phyloP scores from a whole-genome alignment of 2,113 vertebrate genomes.

The Ochotona princeps region DNA sequence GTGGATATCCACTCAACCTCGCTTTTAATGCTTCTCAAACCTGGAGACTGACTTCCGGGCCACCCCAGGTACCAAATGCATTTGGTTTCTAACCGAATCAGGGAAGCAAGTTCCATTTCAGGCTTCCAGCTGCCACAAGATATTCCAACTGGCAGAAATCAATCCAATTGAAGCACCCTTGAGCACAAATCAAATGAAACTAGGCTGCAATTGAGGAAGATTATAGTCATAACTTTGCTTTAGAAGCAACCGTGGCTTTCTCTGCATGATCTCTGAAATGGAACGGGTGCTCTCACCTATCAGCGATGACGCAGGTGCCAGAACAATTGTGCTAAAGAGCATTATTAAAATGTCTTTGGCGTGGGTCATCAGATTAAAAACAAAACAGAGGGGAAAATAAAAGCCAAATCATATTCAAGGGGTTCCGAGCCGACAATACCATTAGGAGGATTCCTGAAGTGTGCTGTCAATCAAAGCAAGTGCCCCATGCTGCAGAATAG shows the following conservation, averaged over 20 bases:
- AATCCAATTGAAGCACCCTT: slow-evolving; percentile 84
- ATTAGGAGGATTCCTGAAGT: slow-evolving; percentile 57
- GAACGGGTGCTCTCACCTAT: slow-evolving; percentile 74
- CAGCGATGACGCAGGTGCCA: slow-evolving; percentile 75
- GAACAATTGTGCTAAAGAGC: slow-evolving; percentile 79
- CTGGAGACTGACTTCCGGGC: slow-evolving; percentile 64
- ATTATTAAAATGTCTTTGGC: slow-evolving; percentile 81
- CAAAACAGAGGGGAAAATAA: slow-evolving; percentile 75
- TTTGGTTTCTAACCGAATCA: slow-evolving; percentile 80
- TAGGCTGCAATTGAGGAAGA: slow-evolving; percentile 84
- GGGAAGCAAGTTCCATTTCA: slow-evolving; percentile 74
- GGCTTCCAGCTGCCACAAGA: slow-evolving; percentile 82
- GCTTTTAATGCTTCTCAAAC: slow-evolving; percentile 53
- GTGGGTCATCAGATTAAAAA: slow-evolving; percentile 77
- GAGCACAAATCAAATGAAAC: slow-evolving; percentile 88
- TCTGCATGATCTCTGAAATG: slow-evolving; percentile 77
- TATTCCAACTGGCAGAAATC: slow-evolving; percentile 85
- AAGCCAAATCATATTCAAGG: slow-evolving; percentile 65
- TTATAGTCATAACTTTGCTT: slow-evolving; percentile 84
- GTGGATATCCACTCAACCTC: background rate
- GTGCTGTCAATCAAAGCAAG: slow-evolving; percentile 41
- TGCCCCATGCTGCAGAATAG: background rate
- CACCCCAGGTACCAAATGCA: slow-evolving; percentile 65
- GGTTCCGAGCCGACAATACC: slow-evolving; percentile 38
- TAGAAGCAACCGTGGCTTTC: slow-evolving; percentile 80